Conservation (phyloP, 2,113 vertebrate species). For the Prochilodus magdalenae region DNA sequence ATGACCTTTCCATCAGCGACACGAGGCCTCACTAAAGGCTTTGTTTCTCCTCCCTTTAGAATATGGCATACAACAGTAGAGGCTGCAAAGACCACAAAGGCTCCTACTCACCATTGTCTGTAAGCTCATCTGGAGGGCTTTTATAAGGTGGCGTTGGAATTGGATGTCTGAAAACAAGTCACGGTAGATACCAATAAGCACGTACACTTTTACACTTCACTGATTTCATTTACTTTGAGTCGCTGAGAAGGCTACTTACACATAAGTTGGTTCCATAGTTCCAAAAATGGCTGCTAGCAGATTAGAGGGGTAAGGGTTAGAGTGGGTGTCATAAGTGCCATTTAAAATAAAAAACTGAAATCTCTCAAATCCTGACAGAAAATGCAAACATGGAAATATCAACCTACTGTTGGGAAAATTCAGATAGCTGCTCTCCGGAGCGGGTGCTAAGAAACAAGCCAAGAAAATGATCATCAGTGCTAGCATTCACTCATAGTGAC, state of each 20-base stretch:
- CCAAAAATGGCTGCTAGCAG: background rate
- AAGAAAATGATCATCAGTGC: background rate
- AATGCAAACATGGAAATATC: too few species aligned
- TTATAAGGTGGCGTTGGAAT: slow-evolving; percentile 24
- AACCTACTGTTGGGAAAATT: slow-evolving; percentile 27
- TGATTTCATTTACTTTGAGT: too few species aligned
- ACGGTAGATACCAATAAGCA: background rate
- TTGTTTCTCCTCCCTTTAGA: slow-evolving; percentile 25
- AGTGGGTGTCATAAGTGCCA: background rate
- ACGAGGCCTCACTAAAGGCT: background rate
- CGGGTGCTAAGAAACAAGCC: background rate
- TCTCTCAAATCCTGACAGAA: too few species aligned
- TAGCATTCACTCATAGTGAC: background rate
- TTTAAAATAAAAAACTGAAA: background rate
- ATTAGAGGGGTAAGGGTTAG: background rate
- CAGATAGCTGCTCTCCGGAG: slow-evolving; percentile 34
- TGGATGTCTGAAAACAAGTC: slow-evolving; percentile 49
- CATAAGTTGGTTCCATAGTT: slow-evolving; percentile 51
- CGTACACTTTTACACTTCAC: too few species aligned
- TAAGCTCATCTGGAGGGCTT: background rate
- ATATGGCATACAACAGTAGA: slow-evolving; percentile 6
- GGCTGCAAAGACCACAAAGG: background rate
- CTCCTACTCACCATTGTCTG: slow-evolving; percentile 21
- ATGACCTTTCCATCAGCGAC: slow-evolving; percentile 29
- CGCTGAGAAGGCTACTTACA: slow-evolving; percentile 50